Evolutionary conservation across 1,140 invertebrate species (phyloP).

Genomic region (Megalopta genalis): DNA sequence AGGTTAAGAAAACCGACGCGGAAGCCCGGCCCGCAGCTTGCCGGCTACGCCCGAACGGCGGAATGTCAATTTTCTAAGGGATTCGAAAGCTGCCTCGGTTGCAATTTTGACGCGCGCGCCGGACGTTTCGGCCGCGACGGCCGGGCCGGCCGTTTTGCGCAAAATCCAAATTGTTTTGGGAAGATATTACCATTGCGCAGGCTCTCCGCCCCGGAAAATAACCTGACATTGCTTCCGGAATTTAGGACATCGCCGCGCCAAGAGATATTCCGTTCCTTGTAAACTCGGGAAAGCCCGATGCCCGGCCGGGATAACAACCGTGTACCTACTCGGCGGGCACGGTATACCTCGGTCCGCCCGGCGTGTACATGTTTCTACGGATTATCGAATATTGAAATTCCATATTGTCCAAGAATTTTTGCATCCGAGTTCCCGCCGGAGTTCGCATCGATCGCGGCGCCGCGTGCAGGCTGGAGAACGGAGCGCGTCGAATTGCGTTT

Average conservation of each 20-base stretch:
- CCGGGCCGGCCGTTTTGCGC: neutral
- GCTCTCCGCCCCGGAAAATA: neutral
- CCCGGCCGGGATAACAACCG: neutral
- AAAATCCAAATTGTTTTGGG: slow-evolving; percentile 1
- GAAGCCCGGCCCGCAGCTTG: neutral
- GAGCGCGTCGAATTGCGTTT: neutral
- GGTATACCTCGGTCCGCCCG: neutral
- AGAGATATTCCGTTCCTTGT: neutral
- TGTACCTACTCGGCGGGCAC: too few relatives aligned
- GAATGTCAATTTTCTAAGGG: slow-evolving; percentile 7
- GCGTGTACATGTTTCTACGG: neutral
- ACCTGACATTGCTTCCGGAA: neutral
- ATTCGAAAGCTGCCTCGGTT: neutral
- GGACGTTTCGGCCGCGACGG: too few relatives aligned
- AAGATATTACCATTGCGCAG: neutral
- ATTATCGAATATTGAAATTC: neutral
- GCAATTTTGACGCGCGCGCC: slow-evolving; percentile 6
- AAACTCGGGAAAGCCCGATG: neutral
- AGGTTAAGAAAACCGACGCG: slow-evolving; percentile 12
- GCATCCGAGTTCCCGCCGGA: neutral
- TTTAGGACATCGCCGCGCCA: neutral
- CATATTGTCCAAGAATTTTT: neutral
- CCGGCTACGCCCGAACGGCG: neutral
- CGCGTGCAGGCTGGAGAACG: too few relatives aligned
- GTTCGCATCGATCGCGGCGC: too few relatives aligned